phyloP scores from a whole-genome alignment of 2,797 vertebrate genomes.

The Macroramphosus scolopax region DNA sequence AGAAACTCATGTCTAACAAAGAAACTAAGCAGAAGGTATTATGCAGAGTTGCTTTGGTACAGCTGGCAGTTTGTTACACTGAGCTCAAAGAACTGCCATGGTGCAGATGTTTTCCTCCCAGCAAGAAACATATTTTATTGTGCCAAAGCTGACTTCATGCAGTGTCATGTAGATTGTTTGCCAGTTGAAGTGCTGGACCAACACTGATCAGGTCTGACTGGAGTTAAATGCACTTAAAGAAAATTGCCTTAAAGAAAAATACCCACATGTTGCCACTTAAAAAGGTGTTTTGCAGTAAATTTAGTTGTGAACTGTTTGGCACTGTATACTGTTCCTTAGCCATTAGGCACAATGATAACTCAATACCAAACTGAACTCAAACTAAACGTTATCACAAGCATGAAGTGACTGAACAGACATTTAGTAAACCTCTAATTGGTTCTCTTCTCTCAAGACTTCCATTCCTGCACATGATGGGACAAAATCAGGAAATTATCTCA shows the following conservation, averaged over 20 bases:
- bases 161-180: conserved; percentile 34
- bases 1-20: not conserved
- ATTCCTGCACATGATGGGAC: too few relatives aligned
- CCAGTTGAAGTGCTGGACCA: conserved; percentile 23
- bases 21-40: conserved; percentile 17
- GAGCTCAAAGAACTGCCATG: conserved; percentile 37
- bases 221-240: not conserved
- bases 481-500: too few relatives aligned
- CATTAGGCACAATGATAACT: not conserved
- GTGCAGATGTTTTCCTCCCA: conserved; percentile 50
- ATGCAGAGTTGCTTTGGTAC: conserved; percentile 21
- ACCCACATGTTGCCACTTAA: not conserved
- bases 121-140: conserved; percentile 34
- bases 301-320: not conserved
- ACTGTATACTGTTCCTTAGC: not conserved
- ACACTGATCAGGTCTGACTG: conserved; percentile 3
- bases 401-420: not conserved
- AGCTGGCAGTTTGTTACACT: conserved; percentile 30
- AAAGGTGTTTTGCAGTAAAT: not conserved
- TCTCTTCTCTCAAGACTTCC: too few relatives aligned
- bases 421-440: too few relatives aligned
- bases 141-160: conserved; percentile 29
- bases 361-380: too few relatives aligned
- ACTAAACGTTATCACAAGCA: too few relatives aligned
- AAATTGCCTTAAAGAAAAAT: not conserved